These are phyloP conservation scores for Onychostoma macrolepis DNA, from an alignment of 2,113 vertebrate genomes.

Conservation along the genomic window DNA sequence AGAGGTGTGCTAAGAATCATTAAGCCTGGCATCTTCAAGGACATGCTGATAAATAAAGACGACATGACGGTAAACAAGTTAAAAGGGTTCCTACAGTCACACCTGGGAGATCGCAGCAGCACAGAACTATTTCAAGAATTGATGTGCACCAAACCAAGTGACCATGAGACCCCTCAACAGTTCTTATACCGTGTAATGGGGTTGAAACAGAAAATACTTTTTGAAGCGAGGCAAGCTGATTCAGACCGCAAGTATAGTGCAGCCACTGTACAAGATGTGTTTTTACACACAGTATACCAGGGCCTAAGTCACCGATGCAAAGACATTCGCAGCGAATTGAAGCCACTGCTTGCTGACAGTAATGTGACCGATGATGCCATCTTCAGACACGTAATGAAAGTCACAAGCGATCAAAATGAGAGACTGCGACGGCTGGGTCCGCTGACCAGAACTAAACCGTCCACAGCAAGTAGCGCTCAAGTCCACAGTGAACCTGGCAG, in stretches of 20 bases:
- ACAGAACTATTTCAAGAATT: too few species aligned
- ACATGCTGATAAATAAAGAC: too few species aligned
- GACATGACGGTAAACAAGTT: too few species aligned
- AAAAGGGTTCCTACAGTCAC: too few species aligned
- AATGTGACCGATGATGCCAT: neutral
- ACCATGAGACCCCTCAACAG: too few species aligned
- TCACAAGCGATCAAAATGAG: neutral
- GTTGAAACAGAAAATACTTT: neutral
- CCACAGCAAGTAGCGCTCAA: neutral
- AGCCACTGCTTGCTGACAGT: neutral
- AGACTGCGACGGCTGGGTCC: neutral
- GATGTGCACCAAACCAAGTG: too few species aligned
- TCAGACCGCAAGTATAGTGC: neutral
- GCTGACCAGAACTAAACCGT: neutral
- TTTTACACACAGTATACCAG: neutral
- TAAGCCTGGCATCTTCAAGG: too few species aligned
- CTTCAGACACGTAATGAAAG: neutral
- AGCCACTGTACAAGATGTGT: neutral
- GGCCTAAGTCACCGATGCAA: neutral
- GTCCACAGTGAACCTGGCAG: neutral
- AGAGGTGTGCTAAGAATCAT: too few species aligned
- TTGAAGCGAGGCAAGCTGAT: neutral
- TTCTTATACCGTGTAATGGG: neutral
- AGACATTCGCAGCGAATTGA: neutral
- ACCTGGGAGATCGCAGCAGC: too few species aligned